Conservation (phyloP, 2,888 invertebrate genomes). For the Luffia ferchaultella region DNA sequence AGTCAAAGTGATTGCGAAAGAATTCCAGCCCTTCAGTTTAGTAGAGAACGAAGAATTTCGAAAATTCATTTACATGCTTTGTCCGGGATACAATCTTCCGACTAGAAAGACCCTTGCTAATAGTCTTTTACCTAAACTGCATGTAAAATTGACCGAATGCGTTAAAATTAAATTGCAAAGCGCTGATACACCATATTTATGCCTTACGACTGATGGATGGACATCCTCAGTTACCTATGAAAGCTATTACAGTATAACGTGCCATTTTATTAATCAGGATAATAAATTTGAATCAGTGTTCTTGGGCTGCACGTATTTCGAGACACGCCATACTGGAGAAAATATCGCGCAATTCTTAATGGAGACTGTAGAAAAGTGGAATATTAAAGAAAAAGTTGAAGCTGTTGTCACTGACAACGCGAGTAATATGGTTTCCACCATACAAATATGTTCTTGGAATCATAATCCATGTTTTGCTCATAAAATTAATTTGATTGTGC, state of each 20-base stretch:
- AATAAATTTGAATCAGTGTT: not conserved
- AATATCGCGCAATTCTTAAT: conserved; percentile 4
- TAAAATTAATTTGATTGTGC: conserved; percentile 12
- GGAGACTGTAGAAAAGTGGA: not conserved
- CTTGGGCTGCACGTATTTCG: conserved; percentile 3
- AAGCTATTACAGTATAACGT: conserved; percentile 21
- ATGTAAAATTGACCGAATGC: no score
- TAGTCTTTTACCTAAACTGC: no score
- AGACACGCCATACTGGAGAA: conserved; percentile 5
- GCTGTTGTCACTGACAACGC: conserved; percentile 15
- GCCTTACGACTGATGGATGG: no score
- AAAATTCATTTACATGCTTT: no score
- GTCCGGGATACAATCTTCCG: no score
- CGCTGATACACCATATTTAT: conserved; percentile 4
- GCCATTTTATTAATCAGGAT: conserved; percentile 17
- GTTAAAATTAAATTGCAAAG: conserved; percentile 2
- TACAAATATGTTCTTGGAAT: conserved; percentile 13
- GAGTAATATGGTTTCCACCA: conserved; percentile 16
- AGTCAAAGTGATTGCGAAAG: no score
- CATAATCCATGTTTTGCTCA: conserved; percentile 19
- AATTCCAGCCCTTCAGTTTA: no score
- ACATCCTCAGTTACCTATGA: conserved; percentile 2
- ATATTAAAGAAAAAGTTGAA: not conserved
- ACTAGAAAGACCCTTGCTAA: no score
- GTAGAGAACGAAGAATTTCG: no score